Evolutionary conservation across 2,113 vertebrate species (phyloP).

Genomic region (Arizona elegans): DNA sequence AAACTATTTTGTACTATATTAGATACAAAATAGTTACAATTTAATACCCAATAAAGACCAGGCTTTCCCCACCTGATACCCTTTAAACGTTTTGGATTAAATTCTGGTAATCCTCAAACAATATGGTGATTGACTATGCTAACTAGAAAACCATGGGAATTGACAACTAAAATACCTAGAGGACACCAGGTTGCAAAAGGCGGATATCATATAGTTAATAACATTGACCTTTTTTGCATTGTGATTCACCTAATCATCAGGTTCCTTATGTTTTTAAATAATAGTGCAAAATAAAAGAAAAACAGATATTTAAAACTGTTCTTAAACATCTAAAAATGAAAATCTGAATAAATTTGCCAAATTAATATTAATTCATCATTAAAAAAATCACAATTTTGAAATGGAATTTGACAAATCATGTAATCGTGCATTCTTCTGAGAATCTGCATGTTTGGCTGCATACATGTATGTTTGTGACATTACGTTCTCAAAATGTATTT

Average conservation of each 20-base stretch:
- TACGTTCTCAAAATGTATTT: neutral
- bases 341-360: slow-evolving; percentile 34
- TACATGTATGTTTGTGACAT: neutral
- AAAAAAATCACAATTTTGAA: neutral
- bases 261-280: slow-evolving; percentile 15
- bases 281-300: neutral
- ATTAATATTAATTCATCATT: neutral
- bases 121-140: neutral
- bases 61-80: neutral
- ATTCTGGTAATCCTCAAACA: neutral
- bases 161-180: too few species aligned
- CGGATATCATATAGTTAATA: too few species aligned
- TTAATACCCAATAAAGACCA: neutral
- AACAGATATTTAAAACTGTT: slow-evolving; percentile 13
- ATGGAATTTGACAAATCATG: neutral
- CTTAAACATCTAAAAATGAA: neutral
- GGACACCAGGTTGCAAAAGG: neutral
- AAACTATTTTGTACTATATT: neutral
- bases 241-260: neutral
- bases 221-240: neutral
- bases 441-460: neutral
- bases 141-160: neutral
- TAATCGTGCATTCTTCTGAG: neutral
- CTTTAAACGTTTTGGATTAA: neutral
- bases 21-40: neutral